Conservation (phyloP, 2,113 vertebrate genomes). For the Vanacampus margaritifer region DNA sequence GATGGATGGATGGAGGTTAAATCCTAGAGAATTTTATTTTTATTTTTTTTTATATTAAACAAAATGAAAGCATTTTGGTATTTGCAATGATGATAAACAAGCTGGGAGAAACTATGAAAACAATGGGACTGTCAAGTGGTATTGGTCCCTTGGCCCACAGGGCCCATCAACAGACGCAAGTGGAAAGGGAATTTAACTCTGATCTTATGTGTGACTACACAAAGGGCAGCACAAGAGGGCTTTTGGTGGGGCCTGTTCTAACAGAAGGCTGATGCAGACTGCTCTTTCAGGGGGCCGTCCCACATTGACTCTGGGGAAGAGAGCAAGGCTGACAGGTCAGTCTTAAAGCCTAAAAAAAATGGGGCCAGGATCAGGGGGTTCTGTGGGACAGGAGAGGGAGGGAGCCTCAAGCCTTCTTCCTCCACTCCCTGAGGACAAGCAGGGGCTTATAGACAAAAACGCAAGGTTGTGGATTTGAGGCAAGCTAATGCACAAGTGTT, state of each 20-base stretch:
- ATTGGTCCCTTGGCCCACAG: constrained; percentile 57
- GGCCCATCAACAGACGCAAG: constrained; percentile 62
- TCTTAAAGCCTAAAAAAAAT: constrained; percentile 57
- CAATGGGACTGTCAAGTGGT: constrained; percentile 67
- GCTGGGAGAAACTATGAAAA: constrained; percentile 49
- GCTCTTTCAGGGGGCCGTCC: constrained; percentile 64
- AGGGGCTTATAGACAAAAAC: constrained; percentile 50
- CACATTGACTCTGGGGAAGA: constrained; percentile 67
- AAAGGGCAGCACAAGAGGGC: constrained; percentile 67
- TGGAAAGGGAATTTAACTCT: constrained; percentile 69
- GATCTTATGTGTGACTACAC: constrained; percentile 75
- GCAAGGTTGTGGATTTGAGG: constrained; percentile 32
- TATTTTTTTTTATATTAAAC: no score
- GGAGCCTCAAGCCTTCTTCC: constrained; percentile 46
- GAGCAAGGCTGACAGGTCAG: constrained; percentile 71
- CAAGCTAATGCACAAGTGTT: constrained; percentile 27
- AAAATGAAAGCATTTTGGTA: constrained; percentile 10
- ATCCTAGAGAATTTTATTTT: no score
- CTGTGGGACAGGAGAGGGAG: constrained; percentile 38
- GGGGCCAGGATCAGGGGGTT: constrained; percentile 62
- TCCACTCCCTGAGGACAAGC: constrained; percentile 54
- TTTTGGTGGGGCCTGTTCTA: constrained; percentile 69
- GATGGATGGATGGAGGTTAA: no score
- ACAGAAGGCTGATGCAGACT: constrained; percentile 67
- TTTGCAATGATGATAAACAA: constrained; percentile 26